Evolutionary conservation across 2,888 invertebrate genomes (phyloP), one percentile per base, ranked within the genome.

Genomic region (Pasiphila rectangulata): DNA sequence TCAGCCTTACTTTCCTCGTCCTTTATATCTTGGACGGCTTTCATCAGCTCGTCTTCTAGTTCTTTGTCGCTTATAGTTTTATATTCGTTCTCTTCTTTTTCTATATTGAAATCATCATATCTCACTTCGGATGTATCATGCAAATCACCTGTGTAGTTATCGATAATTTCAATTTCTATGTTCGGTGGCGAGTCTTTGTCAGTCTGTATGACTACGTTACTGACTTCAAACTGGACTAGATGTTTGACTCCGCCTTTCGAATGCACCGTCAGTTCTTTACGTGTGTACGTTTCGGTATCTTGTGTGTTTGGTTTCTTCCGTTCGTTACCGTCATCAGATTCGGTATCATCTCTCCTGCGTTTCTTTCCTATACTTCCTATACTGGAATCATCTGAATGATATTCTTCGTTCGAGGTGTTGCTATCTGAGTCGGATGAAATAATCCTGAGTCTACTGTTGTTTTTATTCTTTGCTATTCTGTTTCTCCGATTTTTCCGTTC

Each of bases 121-220:
- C n/a, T 21, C 21, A 21, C 21, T 4, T n/a, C n/a, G n/a, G n/a
- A n/a, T n/a, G n/a, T 32, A 32, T 32, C 9, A 4, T 5, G 1
- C 1, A 17, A 2, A 6, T 21, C 16, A 5, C 27, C 41, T 10
- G 3, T 38, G 7, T 42, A 6, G 53, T 25, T 24, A 21, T 50
- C 50, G 2, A 50, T 50, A 13, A 32, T 37, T 19, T 51, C 49
- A 2, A 50, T 16, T 19, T 24, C 21, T n/a, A 42, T 32, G 7
- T 35, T 10, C 7, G 10, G 32, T 3, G 25, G 34, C n/a, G 25
- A 24, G 7, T 20, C 20, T 23, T 29, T 43, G 1, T 41, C 23
- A 4, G 34, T 38, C 12, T 27, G 25, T 37, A 50, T 45, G 21
- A 50, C 29, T 3, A 50, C 38, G 23, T 50, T 38, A 3, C 13